These are phyloP conservation scores for Malurus splendens DNA, from an alignment of 2,797 vertebrate species.

Conservation along the genomic window DNA sequence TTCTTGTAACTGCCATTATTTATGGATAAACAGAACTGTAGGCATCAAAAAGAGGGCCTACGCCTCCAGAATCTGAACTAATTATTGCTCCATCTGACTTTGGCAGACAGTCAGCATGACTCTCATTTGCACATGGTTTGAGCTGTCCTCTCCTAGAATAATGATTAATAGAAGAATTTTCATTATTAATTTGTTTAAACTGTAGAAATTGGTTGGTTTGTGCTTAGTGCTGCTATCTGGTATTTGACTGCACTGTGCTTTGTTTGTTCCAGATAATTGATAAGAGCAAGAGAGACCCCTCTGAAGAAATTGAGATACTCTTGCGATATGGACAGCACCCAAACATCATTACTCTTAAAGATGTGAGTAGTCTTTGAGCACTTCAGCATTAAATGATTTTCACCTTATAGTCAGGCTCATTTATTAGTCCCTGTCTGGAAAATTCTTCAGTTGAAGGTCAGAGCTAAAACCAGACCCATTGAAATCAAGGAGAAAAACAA, in stretches of 20 bases:
- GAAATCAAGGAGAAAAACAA: background rate
- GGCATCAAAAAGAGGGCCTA: background rate
- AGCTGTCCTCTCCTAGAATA: background rate
- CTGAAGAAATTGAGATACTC: constrained; percentile 97
- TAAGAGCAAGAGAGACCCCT: constrained; percentile 86
- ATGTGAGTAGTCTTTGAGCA: constrained; percentile 75
- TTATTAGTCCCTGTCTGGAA: background rate
- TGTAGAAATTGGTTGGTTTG: background rate
- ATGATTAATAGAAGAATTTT: background rate
- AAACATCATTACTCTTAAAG: constrained; percentile 93
- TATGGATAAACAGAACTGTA: background rate
- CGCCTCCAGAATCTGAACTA: background rate
- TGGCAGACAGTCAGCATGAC: background rate
- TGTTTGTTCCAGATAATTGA: constrained; percentile 85
- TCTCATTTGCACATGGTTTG: background rate
- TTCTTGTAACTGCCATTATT: background rate
- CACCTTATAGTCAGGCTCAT: background rate
- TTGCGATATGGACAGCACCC: constrained; percentile 93
- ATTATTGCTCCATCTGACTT: background rate
- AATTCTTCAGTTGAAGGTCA: background rate
- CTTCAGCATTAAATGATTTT: background rate
- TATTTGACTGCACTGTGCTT: background rate
- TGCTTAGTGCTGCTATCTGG: background rate
- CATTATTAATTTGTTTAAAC: background rate
- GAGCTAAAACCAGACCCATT: background rate